phyloP scores from a whole-genome alignment of 2,888 invertebrate genomes.

The Cosmopolites sordidus region DNA sequence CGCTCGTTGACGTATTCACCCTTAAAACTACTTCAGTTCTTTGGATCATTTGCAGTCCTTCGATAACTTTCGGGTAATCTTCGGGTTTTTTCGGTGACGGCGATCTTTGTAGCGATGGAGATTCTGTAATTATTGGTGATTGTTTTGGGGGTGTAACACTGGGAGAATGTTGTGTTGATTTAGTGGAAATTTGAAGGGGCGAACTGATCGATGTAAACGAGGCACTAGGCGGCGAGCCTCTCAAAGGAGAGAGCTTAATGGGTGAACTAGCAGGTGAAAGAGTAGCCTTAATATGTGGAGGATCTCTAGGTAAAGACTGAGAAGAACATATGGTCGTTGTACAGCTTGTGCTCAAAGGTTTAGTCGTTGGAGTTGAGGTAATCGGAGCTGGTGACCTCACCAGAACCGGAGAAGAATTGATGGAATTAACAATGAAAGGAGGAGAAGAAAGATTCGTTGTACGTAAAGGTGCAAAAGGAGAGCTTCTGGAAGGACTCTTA shows the following conservation, averaged over 20 bases:
- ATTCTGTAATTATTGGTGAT: slow-evolving; percentile 13
- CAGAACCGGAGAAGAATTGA: slow-evolving; percentile 13
- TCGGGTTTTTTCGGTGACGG: slow-evolving; percentile 27
- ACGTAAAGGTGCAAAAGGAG: slow-evolving; percentile 41
- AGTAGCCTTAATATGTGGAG: slow-evolving; percentile 37
- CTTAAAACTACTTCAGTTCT: slow-evolving; percentile 60
- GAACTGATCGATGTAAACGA: neutral
- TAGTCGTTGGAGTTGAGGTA: slow-evolving; percentile 26
- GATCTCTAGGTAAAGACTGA: slow-evolving; percentile 42
- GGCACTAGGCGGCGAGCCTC: slow-evolving; percentile 35
- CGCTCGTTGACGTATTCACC: slow-evolving; percentile 59
- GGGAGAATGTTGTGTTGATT: slow-evolving; percentile 14
- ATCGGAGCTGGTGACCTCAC: slow-evolving; percentile 9
- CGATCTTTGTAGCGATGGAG: slow-evolving; percentile 17
- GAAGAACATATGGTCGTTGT: slow-evolving; percentile 30
- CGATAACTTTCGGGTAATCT: slow-evolving; percentile 47
- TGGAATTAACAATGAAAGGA: slow-evolving; percentile 28
- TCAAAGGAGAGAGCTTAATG: slow-evolving; percentile 36
- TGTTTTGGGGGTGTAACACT: slow-evolving; percentile 1
- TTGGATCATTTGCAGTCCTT: slow-evolving; percentile 57
- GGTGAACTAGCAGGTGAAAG: slow-evolving; percentile 42
- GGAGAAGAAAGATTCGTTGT: slow-evolving; percentile 38
- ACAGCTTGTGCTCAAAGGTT: slow-evolving; percentile 19
- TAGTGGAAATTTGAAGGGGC: slow-evolving; percentile 5
- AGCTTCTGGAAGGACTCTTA: slow-evolving; percentile 39